Base-by-base conservation (phyloP, 2,888 invertebrate genomes). In the Daptonema setosum region DNA sequence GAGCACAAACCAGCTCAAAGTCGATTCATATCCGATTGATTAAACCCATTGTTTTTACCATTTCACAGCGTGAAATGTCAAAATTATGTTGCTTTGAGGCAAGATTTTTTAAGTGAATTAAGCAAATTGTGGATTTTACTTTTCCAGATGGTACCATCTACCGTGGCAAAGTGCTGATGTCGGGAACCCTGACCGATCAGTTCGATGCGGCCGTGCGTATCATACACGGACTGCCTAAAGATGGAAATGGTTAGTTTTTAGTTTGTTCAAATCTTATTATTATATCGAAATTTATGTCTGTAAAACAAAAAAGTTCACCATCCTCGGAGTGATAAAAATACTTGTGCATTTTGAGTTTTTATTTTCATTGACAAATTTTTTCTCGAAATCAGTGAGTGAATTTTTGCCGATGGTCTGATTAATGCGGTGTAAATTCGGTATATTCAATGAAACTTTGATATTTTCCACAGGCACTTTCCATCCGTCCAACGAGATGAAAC, bases 401-500 rank as follows among this genome's bases (percentile, higher is more conserved):
- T n/a, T n/a, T n/a, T n/a, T n/a, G n/a, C n/a, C n/a, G n/a, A n/a
- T n/a, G n/a, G n/a, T n/a, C n/a, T n/a, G n/a, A n/a, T 17, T 17
- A 35, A 35, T 35, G 8, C 17, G 8, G 8, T 35, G 35, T 8
- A 17, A 11, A n/a, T n/a, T n/a, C n/a, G n/a, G n/a, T n/a, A n/a
- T n/a, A n/a, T 35, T 35, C 45, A 5, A 45, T 22, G 22, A 45
- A 45, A 45, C 45, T 22, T 45, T 35, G 17, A 35, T 11, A 35
- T 45, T 22, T 14, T 45, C 75, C 76, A 26, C 74, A 88, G 87
- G 90, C 25, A 82, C 88, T n/a, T 93, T 87, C 75, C 88, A 91
- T 73, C 91, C 93, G 17, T 88, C 90, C 70, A 81, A 85, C 75
- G 85, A 85, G 64, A 78, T 91, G 75, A 85, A 88, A 82, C 78